These are phyloP conservation scores for Eublepharis macularius DNA, from an alignment of 2,113 vertebrate species.

Conservation along the genomic window DNA sequence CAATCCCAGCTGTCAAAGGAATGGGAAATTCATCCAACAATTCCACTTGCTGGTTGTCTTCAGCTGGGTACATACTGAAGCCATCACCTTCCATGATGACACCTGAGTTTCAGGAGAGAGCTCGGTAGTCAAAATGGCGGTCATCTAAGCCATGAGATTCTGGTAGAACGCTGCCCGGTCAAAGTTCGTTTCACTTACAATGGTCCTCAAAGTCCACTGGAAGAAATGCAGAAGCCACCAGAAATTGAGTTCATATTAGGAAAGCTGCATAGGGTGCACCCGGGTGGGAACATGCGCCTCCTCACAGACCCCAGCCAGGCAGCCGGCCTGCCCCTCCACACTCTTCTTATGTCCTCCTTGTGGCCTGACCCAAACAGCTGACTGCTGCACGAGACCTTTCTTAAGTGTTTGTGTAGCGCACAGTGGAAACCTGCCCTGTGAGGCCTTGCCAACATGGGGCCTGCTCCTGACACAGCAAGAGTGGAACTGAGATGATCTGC, in stretches of 20 bases:
- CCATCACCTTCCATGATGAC: too few species aligned
- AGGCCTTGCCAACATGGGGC: too few species aligned
- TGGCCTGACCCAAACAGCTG: rapidly evolving
- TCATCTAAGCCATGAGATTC: background rate
- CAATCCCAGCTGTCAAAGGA: too few species aligned
- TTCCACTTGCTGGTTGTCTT: background rate
- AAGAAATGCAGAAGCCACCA: background rate
- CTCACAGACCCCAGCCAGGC: too few species aligned
- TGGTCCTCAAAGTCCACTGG: background rate
- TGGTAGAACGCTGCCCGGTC: background rate
- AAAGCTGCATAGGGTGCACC: background rate
- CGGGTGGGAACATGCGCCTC: too few species aligned
- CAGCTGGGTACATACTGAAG: background rate
- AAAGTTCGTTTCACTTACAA: background rate
- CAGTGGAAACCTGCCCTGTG: rapidly evolving
- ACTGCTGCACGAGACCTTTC: rapidly evolving
- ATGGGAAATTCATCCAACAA: background rate
- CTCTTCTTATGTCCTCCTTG: rapidly evolving
- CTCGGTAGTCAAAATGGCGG: background rate
- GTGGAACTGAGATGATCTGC: too few species aligned
- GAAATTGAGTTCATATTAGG: rapidly evolving
- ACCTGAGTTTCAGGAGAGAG: background rate
- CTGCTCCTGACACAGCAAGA: too few species aligned
- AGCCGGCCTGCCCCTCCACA: background rate
- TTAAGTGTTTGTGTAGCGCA: too few species aligned